phyloP scores from a whole-genome alignment of 1,140 invertebrate genomes.

The Lutraria rhynchaena region DNA sequence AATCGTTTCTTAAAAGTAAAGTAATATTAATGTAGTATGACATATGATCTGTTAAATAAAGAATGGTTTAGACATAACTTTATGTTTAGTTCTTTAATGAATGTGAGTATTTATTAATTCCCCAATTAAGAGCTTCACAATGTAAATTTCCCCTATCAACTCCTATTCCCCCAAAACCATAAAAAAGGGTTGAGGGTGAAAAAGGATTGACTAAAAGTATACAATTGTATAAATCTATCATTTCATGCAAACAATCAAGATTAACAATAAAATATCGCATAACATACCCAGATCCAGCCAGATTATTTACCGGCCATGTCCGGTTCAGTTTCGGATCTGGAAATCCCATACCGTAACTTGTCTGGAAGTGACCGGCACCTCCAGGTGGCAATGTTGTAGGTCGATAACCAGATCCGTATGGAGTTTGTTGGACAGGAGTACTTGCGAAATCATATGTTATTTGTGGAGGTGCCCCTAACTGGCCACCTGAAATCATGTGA shows the following conservation, averaged over 20 bases:
- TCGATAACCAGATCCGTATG: slow-evolving; percentile 17
- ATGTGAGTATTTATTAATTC: no score
- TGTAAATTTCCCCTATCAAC: not conserved
- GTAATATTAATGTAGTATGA: no score
- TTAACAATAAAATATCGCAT: not conserved
- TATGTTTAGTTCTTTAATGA: no score
- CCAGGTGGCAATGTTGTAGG: slow-evolving; percentile 60
- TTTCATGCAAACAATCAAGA: not conserved
- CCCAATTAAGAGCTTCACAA: no score
- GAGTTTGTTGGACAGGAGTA: not conserved
- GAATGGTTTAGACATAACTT: no score
- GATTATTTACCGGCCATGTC: slow-evolving; percentile 67
- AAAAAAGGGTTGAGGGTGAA: not conserved
- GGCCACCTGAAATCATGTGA: slow-evolving; percentile 21
- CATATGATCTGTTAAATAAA: no score
- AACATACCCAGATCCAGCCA: slow-evolving; percentile 62
- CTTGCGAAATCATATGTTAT: slow-evolving; percentile 50
- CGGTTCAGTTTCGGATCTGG: slow-evolving; percentile 58
- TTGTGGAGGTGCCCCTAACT: slow-evolving; percentile 31
- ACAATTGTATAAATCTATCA: not conserved
- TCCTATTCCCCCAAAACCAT: not conserved
- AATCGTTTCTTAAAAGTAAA: no score
- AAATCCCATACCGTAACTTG: slow-evolving; percentile 45
- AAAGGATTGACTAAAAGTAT: not conserved
- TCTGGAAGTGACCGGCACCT: slow-evolving; percentile 43